Evolutionary conservation across 2,797 vertebrate species (phyloP), one percentile per base, ranked within the genome.

Genomic region (Florisuga fusca): DNA sequence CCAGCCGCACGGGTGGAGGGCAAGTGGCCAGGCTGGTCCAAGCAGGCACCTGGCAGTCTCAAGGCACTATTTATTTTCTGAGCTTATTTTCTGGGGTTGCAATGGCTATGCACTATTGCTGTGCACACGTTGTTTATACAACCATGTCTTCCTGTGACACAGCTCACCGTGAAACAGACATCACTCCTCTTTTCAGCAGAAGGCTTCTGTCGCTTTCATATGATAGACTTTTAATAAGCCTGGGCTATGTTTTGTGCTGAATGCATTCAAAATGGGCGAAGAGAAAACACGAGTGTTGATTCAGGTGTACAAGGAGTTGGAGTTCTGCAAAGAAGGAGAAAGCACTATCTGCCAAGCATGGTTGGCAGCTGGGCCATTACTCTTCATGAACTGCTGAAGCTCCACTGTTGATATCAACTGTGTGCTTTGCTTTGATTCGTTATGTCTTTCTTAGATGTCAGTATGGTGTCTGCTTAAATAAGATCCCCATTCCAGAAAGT

Each of bases 391-490:
- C 20, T 89, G 31, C 57, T 79, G 36, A 0, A 10, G 46, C 50
- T 89, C 57, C 57, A 51, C 21, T 33, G 67, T 53, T 2, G 4
- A 69, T n/a, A 67, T 11, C 68, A 86, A 19, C 62, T 46, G 48
- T 34, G 63, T 84, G 57, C 43, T 91, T 67, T 3, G 17, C 34
- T 85, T 80, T 73, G 31, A 59, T 75, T 78, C 12, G 6, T 81
- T 84, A 46, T 7, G 18, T 84, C 83, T 92, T 82, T 86, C 87
- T 93, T 62, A 91, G 84, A 79, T 95, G 86, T 94, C 80, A 77
- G 61, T 89, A 10, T 15, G 26, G 67, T 84, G 82, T 87, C 66
- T 48, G 46, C 57, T 93, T 89, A 93, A 89, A 91, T 48, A 90
- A 71, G 81, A 89, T 71, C 23, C 8, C 23, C 55, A 45, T 75